A percentile compares a stretch with the other conserved stretches of the same genome.
phyloP scores from a whole-genome alignment of 2,797 vertebrate species.

The Pteropus rufus region DNA sequence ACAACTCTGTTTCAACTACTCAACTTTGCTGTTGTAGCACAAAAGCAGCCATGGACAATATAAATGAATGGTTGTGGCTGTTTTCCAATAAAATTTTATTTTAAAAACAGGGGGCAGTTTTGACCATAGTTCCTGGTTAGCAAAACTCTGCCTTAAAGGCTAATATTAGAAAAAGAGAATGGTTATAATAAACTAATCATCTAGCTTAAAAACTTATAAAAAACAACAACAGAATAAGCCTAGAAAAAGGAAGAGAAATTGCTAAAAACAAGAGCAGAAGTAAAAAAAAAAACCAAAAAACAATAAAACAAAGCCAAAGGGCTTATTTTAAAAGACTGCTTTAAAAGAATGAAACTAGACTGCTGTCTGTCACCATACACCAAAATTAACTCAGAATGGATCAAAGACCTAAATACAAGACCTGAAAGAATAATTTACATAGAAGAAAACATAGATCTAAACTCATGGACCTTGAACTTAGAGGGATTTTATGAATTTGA shows the following conservation, averaged over 20 bases:
- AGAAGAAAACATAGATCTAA: no score
- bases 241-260: neutral
- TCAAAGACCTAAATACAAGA: no score
- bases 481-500: no score
- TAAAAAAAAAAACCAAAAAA: neutral
- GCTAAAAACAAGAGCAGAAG: neutral
- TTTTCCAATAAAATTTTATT: conserved; percentile 2
- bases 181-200: neutral
- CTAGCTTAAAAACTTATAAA: neutral
- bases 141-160: neutral
- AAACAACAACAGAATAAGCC: neutral
- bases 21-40: neutral
- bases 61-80: neutral
- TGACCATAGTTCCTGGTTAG: neutral
- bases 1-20: neutral
- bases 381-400: no score
- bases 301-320: conserved; percentile 7
- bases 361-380: no score
- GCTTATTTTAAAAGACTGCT: neutral
- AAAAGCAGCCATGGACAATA: neutral
- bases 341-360: neutral
- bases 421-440: no score
- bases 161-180: neutral
- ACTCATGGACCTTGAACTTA: no score
- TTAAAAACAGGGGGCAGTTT: neutral